Evolutionary conservation across 2,797 vertebrate species (phyloP).

Genomic region (Phataginus tetradactyla): DNA sequence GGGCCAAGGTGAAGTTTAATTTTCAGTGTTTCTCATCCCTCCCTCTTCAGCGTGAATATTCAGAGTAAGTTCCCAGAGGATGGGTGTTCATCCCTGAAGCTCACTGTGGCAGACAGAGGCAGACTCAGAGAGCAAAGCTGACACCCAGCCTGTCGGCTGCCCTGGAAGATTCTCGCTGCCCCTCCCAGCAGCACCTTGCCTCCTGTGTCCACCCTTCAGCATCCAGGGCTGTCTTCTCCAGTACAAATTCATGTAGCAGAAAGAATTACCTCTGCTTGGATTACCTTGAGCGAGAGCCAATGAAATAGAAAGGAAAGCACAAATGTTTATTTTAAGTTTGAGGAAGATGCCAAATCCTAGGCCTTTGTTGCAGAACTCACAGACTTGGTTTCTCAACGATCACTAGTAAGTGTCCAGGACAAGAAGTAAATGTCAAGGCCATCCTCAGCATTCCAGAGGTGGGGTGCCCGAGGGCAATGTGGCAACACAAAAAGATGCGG

Average conservation of each 20-base stretch:
- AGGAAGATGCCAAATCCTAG: background rate
- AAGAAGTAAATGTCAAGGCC: background rate
- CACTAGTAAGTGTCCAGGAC: background rate
- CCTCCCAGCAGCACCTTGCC: fast-evolving
- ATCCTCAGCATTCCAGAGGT: background rate
- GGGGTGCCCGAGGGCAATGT: background rate
- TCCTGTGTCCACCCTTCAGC: background rate
- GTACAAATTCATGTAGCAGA: background rate
- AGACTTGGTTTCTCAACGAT: background rate
- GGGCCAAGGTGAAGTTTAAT: background rate
- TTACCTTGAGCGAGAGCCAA: background rate
- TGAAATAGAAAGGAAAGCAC: background rate
- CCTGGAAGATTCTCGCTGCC: fast-evolving
- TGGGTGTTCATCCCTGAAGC: background rate
- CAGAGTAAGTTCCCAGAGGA: background rate
- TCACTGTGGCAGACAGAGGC: background rate
- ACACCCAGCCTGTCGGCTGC: background rate
- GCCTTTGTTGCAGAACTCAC: background rate
- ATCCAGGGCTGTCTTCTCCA: background rate
- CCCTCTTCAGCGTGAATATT: background rate
- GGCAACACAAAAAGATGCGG: too few species aligned
- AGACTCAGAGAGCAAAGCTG: background rate
- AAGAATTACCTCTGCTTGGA: background rate
- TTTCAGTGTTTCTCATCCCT: background rate
- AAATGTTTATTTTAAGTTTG: background rate